Evolutionary conservation across 2,888 invertebrate species (phyloP).

Genomic region (Drosophila dives): DNA sequence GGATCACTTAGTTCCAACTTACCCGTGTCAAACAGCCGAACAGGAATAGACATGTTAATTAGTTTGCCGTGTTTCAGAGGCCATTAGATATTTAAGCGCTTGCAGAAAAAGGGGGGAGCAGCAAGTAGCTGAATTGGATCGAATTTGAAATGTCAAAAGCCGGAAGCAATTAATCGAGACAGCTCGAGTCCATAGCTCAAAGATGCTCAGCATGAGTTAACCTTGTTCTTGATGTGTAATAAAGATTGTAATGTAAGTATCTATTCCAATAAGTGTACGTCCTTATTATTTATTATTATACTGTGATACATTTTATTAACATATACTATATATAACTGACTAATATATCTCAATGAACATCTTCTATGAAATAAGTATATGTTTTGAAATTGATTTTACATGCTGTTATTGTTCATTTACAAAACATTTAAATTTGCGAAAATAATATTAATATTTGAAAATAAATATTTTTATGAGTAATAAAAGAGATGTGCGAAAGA

Average conservation of each 20-base stretch:
- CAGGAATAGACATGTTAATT: conserved; percentile 53
- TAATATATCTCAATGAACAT: background rate
- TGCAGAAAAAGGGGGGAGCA: conserved; percentile 6
- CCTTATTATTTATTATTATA: background rate
- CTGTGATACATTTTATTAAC: background rate
- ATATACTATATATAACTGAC: background rate
- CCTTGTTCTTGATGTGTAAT: background rate
- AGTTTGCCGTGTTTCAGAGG: conserved; percentile 11
- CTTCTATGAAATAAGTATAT: background rate
- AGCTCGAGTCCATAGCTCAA: too few species aligned
- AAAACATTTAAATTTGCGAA: background rate
- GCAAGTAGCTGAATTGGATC: background rate
- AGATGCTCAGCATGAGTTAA: background rate
- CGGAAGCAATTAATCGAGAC: conserved; percentile 25
- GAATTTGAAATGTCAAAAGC: background rate
- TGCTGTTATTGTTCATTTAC: background rate
- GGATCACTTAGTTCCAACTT: background rate
- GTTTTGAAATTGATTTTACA: background rate
- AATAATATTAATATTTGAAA: background rate
- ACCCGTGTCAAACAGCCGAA: background rate
- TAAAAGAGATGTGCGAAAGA: background rate
- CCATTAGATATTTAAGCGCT: conserved; percentile 16
- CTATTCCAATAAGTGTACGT: background rate
- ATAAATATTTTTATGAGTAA: background rate
- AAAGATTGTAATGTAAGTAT: background rate